A percentile compares a stretch with the other conserved stretches of the same genome.
phyloP scores from a whole-genome alignment of 2,113 vertebrate species.

The Platycercus adscitus region DNA sequence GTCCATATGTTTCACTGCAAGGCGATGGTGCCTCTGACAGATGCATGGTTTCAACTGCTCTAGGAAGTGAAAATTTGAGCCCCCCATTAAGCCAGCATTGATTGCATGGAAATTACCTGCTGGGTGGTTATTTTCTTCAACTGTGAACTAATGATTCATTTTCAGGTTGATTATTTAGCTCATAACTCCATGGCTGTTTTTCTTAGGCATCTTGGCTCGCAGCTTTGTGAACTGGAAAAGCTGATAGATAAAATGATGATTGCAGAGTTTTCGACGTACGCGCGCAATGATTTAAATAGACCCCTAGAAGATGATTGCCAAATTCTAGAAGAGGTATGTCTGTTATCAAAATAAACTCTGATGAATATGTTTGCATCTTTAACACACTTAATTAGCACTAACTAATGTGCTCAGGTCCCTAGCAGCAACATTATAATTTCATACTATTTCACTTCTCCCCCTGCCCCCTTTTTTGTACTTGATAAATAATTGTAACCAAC shows the following conservation, averaged over 20 bases:
- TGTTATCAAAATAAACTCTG: constrained; percentile 45
- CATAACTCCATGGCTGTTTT: constrained; percentile 42
- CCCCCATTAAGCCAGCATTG: neutral
- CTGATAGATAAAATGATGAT: constrained; percentile 99
- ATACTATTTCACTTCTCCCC: neutral
- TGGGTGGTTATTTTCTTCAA: constrained; percentile 6
- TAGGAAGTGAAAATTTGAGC: neutral
- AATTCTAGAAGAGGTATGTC: constrained; percentile 92
- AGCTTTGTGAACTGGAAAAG: constrained; percentile 98
- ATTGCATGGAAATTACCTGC: constrained; percentile 48
- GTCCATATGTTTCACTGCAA: neutral
- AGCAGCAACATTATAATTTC: neutral
- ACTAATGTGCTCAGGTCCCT: neutral
- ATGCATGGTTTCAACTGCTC: neutral
- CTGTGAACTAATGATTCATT: constrained; percentile 17
- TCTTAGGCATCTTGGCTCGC: constrained; percentile 94
- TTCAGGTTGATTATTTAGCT: constrained; percentile 35
- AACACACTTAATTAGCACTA: constrained; percentile 13
- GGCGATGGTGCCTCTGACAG: constrained; percentile 12
- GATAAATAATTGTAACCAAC: neutral
- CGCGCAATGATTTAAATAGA: constrained; percentile 89
- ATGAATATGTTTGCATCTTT: constrained; percentile 42
- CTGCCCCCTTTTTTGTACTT: neutral
- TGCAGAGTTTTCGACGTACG: constrained; percentile 95
- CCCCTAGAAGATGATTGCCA: constrained; percentile 89